A percentile compares a stretch with the other conserved stretches of the same genome.
Evolutionary conservation across 2,113 vertebrate species (phyloP).

Genomic region (Orycteropus afer): DNA sequence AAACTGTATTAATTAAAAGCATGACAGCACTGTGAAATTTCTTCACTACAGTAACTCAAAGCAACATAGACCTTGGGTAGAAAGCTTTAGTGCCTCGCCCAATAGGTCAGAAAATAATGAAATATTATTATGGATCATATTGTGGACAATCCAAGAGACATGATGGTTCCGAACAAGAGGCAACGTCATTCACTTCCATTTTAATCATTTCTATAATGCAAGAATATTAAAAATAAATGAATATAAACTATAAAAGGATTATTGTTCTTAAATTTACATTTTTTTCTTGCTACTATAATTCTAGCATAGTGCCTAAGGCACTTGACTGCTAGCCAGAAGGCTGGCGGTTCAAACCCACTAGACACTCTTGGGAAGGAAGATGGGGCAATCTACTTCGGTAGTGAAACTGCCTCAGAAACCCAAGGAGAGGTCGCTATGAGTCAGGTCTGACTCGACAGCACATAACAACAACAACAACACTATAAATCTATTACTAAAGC

Average conservation of each 20-base stretch:
- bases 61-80: conserved; percentile 22
- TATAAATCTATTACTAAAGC: neutral
- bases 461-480: too few relatives aligned
- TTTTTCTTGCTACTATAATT: neutral
- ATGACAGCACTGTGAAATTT: conserved; percentile 65
- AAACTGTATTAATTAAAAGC: conserved; percentile 47
- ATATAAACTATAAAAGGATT: neutral
- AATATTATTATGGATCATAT: neutral
- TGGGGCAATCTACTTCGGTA: too few relatives aligned
- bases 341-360: too few relatives aligned
- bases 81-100: neutral
- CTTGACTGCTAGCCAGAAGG: too few relatives aligned
- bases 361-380: too few relatives aligned
- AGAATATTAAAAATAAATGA: neutral
- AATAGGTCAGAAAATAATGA: conserved; percentile 19
- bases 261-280: neutral
- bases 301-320: too few relatives aligned
- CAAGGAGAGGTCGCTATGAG: too few relatives aligned
- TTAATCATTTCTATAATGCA: neutral
- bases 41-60: neutral
- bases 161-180: neutral
- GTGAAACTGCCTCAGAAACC: too few relatives aligned
- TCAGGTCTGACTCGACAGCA: too few relatives aligned
- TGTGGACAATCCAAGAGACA: neutral
- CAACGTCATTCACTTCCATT: neutral